Base-by-base conservation (phyloP, 2,888 invertebrate species). In the Pseudococcus longispinus region DNA sequence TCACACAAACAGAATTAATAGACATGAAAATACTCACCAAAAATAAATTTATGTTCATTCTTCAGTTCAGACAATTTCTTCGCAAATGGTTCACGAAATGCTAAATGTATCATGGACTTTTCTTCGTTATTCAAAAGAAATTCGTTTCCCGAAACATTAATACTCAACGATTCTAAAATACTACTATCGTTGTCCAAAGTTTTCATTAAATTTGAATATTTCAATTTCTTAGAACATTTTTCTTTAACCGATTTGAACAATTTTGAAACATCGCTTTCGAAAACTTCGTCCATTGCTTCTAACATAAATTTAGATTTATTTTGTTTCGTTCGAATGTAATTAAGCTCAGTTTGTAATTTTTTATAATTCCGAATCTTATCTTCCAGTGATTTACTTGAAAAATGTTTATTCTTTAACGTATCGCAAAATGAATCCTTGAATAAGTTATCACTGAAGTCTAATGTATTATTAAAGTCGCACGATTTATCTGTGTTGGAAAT, bases 211-310 rank as follows among this genome's bases (percentile, higher is more conserved):
- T 84, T 55, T 15, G 9, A 37, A 65, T 65, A 55, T 42, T 37
- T 55, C 9, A 84, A 15, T 65, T 65, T 65, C 2, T 65, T 65
- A 9, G 37, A 18, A 65, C 84, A 84, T 23, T 65, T 84, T 5
- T 55, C 65, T 37, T 65, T 84, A 0, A 84, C 60, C 18, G 55
- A 37, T 42, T 23, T 65, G 20, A 37, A 65, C n/a, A 84, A n/a
- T 42, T 55, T 42, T 0, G 85, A 26, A 13, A 29, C 11, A 32
- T 55, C 55, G 77, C 42, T 80, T n/a, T 55, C n/a, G 15, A 84
- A 84, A 42, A 84, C 37, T 18, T 84, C 60, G 20, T 84, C 65
- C 65, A 84, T 84, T 15, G 42, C 23, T 55, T 65, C 65, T 42
- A 84, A 20, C 55, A 84, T 55, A 1, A 84, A 23, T 37, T 42